These are phyloP conservation scores for Yponomeuta plumbellus DNA, from an alignment of 2,888 invertebrate genomes.

Conservation along the genomic window DNA sequence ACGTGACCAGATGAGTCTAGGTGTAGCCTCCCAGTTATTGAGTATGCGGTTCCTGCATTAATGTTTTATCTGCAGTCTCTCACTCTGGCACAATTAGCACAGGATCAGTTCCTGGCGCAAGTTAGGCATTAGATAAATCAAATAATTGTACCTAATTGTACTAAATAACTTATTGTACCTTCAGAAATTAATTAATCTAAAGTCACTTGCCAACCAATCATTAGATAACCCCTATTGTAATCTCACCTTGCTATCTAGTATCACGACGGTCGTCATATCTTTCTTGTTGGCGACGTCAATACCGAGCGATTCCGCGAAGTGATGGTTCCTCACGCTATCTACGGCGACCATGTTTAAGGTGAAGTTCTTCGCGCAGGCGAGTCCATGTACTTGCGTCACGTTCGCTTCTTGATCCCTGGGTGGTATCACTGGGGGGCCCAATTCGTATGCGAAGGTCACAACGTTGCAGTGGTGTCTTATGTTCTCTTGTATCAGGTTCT, in stretches of 20 bases:
- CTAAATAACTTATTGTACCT: too few relatives aligned
- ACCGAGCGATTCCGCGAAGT: conserved; percentile 86
- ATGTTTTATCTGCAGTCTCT: too few relatives aligned
- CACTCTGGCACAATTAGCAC: too few relatives aligned
- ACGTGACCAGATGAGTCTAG: too few relatives aligned
- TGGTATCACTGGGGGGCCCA: conserved; percentile 51
- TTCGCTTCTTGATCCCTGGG: conserved; percentile 33
- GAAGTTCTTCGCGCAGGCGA: conserved; percentile 62
- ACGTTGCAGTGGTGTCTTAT: conserved; percentile 57
- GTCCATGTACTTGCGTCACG: conserved; percentile 56
- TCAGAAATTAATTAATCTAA: too few relatives aligned
- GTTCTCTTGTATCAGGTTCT: conserved; percentile 62
- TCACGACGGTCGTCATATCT: conserved; percentile 81
- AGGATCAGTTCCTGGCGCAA: too few relatives aligned
- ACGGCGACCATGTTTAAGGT: conserved; percentile 77
- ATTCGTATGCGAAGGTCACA: conserved; percentile 55
- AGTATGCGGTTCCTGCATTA: too few relatives aligned
- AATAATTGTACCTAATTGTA: too few relatives aligned
- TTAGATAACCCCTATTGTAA: conserved; percentile 20
- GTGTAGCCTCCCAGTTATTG: too few relatives aligned
- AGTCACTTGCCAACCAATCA: background rate
- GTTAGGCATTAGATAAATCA: too few relatives aligned
- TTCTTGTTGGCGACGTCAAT: conserved; percentile 77
- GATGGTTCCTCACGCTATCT: conserved; percentile 82
- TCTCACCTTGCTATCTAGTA: conserved; percentile 82